Evolutionary conservation across 2,113 vertebrate species (phyloP).

Genomic region (Gavia stellata): DNA sequence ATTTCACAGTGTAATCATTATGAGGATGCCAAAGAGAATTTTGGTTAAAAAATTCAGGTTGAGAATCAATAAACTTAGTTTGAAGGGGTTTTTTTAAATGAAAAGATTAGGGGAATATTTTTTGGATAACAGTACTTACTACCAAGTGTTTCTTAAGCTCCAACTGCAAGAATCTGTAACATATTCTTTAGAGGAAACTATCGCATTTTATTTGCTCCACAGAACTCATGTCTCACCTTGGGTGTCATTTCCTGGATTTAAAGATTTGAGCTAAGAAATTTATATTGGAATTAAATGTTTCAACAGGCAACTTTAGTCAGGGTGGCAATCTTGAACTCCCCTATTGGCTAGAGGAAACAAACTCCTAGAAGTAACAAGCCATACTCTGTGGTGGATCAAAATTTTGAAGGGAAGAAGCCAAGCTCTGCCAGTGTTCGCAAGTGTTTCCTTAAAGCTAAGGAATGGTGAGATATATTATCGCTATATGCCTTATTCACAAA

Average conservation of each 20-base stretch:
- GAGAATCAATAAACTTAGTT: not conserved
- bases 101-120: not conserved
- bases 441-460: not conserved
- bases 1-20: not conserved
- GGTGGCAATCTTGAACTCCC: not conserved
- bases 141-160: not conserved
- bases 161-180: not conserved
- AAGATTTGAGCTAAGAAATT: not conserved
- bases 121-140: not conserved
- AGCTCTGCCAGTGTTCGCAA: not conserved
- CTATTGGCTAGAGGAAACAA: not conserved
- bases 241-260: not conserved
- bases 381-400: not conserved
- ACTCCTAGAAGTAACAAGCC: not conserved
- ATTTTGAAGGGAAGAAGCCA: not conserved
- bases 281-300: not conserved
- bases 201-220: not conserved
- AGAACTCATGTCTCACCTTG: not conserved
- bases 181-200: not conserved
- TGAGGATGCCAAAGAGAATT: not conserved
- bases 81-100: not conserved
- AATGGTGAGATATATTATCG: not conserved
- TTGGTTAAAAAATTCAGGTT: not conserved
- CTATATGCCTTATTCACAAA: not conserved
- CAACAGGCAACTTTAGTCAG: not conserved